A percentile compares a stretch with the other conserved stretches of the same genome.
Evolutionary conservation across 2,797 vertebrate species (phyloP).

Genomic region (Atherinosoma microstoma): DNA sequence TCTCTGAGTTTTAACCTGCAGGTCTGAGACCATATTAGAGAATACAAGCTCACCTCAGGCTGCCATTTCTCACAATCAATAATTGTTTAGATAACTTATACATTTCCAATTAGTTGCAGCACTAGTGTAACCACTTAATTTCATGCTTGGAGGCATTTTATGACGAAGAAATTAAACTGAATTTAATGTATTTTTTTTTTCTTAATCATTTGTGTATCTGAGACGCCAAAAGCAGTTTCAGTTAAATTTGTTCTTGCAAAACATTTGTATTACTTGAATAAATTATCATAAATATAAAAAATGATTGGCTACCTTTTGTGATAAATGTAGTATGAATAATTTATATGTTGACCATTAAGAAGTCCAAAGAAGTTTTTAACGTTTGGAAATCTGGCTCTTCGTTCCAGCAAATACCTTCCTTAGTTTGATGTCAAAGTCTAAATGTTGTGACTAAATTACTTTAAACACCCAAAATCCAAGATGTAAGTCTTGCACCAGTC

Average conservation of each 20-base stretch:
- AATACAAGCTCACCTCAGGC: not conserved
- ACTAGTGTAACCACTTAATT: not conserved
- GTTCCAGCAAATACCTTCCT: not conserved
- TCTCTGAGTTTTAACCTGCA: not conserved
- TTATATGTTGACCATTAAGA: not conserved
- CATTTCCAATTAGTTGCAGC: not conserved
- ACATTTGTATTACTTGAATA: not conserved
- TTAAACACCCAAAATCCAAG: too few species aligned
- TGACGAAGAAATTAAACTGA: not conserved
- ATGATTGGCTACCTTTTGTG: not conserved
- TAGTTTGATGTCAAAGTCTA: not conserved
- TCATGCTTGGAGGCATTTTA: not conserved
- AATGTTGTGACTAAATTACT: not conserved
- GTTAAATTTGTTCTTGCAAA: not conserved
- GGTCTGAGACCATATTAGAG: not conserved
- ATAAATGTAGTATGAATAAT: not conserved
- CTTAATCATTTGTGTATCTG: too few species aligned
- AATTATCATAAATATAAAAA: not conserved
- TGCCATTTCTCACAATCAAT: not conserved
- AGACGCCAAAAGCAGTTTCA: not conserved
- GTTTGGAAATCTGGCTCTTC: too few species aligned
- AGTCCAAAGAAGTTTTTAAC: slow-evolving; percentile 1
- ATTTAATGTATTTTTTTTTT: too few species aligned
- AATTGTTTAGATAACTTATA: not conserved
- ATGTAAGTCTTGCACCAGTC: not conserved